Conservation (phyloP, 1,140 invertebrate genomes). For the Zaprionus nigranus region DNA sequence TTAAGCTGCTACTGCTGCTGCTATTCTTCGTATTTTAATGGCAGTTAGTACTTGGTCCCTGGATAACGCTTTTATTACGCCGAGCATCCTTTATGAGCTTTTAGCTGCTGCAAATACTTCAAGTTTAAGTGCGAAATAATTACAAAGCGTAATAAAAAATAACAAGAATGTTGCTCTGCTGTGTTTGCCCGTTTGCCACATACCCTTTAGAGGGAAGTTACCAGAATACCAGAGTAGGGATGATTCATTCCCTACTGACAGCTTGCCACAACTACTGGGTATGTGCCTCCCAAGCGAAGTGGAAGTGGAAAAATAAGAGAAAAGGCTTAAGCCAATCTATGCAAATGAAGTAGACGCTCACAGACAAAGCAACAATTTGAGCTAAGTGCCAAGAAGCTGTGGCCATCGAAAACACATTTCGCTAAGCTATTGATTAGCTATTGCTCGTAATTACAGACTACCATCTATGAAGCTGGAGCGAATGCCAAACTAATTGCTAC, state of each 20-base stretch:
- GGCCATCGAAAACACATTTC: conserved; percentile 67
- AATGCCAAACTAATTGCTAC: conserved; percentile 56
- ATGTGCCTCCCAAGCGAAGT: neutral
- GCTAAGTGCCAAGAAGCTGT: conserved; percentile 42
- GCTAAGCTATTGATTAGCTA: conserved; percentile 72
- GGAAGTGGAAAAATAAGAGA: conserved; percentile 6
- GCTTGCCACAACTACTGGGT: neutral
- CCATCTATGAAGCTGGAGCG: conserved; percentile 36
- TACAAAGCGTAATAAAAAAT: conserved; percentile 37
- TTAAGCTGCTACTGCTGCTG: neutral
- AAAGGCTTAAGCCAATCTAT: conserved; percentile 42
- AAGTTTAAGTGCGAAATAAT: conserved; percentile 73
- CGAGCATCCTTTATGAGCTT: conserved; percentile 19
- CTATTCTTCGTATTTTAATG: conserved; percentile 1
- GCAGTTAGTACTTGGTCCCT: conserved; percentile 3
- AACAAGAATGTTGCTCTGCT: neutral
- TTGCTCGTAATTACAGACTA: conserved; percentile 65
- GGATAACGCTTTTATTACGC: conserved; percentile 18
- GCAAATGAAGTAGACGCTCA: conserved; percentile 38
- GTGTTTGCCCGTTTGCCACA: neutral
- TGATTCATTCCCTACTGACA: neutral
- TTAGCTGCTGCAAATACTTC: conserved; percentile 59
- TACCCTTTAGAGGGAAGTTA: conserved; percentile 8
- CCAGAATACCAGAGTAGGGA: neutral
- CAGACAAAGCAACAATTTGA: conserved; percentile 20